Evolutionary conservation across 1,140 invertebrate genomes (phyloP), one percentile per base, ranked within the genome.

Genomic region (Scaptomyza montana): DNA sequence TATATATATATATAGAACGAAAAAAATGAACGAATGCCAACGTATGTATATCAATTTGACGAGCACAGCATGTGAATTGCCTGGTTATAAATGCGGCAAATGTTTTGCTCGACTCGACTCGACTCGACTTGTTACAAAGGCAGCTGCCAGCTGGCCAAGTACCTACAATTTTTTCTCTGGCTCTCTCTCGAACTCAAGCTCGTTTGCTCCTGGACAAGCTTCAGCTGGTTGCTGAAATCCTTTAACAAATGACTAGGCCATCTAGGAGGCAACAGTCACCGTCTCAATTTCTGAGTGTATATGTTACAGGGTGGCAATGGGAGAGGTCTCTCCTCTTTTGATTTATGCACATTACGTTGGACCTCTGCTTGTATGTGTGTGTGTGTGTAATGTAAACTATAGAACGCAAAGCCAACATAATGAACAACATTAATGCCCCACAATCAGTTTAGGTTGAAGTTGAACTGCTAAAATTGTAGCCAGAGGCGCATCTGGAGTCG

Each of bases 231-330:
- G 53, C 36, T 28, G 62, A 74, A 78, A 78, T 69, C 72, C 75
- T 66, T 66, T 49, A 75, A 78, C 72, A 78, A 78, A 78, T 78
- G 75, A 64, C 66, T 78, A 55, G 65, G 71, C 61, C 60, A 74
- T 43, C 64, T 33, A 63, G 21, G 19, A 63, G 21, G 19, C 51
- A 13, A 30, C 36, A 57, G 43, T n/a, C 28, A 19, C 30, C 21
- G 50, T 9, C 39, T 45, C 62, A 55, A 46, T 33, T 5, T 46
- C n/a, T 19, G 71, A 47, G 30, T 63, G 30, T 33, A 33, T 33
- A 28, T 59, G 21, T 19, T 62, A 28, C 21, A 30, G 46, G 39
- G 5, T 33, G 30, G 30, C 21, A 33, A 33, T 1, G 30, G 30
- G 5, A 33, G 30, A 6, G 30, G 30, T 25, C 21, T 25, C 21